Conservation (phyloP, 2,797 vertebrate species). For the Diplodus puntazzo region DNA sequence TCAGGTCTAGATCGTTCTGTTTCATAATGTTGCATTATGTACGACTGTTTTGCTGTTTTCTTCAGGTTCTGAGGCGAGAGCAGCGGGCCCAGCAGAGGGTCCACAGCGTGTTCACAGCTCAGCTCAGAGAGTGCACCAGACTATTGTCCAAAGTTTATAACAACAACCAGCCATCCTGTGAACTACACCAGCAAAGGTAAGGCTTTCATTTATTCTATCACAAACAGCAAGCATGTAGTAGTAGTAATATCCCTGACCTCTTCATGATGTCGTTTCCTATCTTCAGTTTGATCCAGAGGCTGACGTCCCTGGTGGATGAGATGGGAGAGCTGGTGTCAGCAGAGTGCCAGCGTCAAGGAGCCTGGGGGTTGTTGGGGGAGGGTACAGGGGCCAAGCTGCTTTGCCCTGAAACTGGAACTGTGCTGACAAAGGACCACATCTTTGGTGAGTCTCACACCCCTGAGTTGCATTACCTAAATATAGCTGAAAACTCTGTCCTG, state of each 20-base stretch:
- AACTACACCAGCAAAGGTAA: slow-evolving; percentile 77
- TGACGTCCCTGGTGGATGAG: slow-evolving; percentile 72
- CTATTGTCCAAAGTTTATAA: slow-evolving; percentile 73
- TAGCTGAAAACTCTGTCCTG: neutral
- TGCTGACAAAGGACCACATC: slow-evolving; percentile 84
- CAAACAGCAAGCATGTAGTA: neutral
- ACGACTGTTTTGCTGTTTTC: neutral
- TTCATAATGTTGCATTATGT: neutral
- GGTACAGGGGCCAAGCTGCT: slow-evolving; percentile 87
- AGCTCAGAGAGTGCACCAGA: slow-evolving; percentile 77
- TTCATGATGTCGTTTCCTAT: slow-evolving; percentile 1
- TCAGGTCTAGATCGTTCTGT: neutral
- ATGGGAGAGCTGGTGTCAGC: slow-evolving; percentile 83
- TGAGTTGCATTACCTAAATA: neutral
- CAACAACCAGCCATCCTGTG: slow-evolving; percentile 55
- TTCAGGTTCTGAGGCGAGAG: slow-evolving; percentile 83
- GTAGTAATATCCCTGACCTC: neutral
- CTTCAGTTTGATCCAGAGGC: slow-evolving; percentile 73
- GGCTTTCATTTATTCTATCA: neutral
- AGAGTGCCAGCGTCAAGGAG: slow-evolving; percentile 87
- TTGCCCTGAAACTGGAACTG: slow-evolving; percentile 78
- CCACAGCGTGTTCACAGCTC: slow-evolving; percentile 80
- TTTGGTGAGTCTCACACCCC: slow-evolving; percentile 78
- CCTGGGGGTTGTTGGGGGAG: slow-evolving; percentile 88
- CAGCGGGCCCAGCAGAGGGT: slow-evolving; percentile 82